Evolutionary conservation across 2,888 invertebrate genomes (phyloP).

Genomic region (Catocala nupta): DNA sequence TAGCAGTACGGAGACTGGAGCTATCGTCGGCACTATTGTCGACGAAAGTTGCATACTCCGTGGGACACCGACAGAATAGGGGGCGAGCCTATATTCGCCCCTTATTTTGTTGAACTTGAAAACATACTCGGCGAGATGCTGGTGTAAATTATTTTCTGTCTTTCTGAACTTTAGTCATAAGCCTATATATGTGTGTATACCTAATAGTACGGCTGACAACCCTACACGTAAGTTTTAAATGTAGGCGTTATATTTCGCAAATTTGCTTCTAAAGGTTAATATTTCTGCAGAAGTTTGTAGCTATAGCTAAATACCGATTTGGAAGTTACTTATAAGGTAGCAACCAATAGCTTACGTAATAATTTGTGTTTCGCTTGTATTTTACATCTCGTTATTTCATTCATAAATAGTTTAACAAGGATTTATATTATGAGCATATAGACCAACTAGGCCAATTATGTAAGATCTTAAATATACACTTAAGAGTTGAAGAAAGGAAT

Average conservation of each 20-base stretch:
- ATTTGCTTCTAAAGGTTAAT: conserved; percentile 14
- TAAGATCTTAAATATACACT: too few species aligned
- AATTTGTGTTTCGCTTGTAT: neutral
- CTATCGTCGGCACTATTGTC: too few species aligned
- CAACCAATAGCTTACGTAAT: conserved; percentile 9
- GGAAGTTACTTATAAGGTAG: conserved; percentile 5
- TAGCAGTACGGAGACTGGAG: too few species aligned
- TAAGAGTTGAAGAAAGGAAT: too few species aligned
- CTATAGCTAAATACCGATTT: conserved; percentile 1
- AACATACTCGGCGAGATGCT: too few species aligned
- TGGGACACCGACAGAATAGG: too few species aligned
- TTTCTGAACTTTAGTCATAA: neutral
- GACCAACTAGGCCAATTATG: too few species aligned
- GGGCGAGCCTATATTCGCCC: too few species aligned
- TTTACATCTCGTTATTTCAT: neutral
- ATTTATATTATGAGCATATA: neutral
- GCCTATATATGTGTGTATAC: neutral
- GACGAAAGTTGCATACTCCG: too few species aligned
- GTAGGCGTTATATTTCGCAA: conserved; percentile 34
- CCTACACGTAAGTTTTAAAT: too few species aligned
- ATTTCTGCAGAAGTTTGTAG: conserved; percentile 14
- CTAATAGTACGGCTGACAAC: too few species aligned
- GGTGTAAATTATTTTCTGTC: neutral
- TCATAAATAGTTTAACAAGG: conserved; percentile 2
- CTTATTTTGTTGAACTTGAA: too few species aligned